Conservation (phyloP, 2,888 invertebrate genomes). For the Hemaris fuciformis region DNA sequence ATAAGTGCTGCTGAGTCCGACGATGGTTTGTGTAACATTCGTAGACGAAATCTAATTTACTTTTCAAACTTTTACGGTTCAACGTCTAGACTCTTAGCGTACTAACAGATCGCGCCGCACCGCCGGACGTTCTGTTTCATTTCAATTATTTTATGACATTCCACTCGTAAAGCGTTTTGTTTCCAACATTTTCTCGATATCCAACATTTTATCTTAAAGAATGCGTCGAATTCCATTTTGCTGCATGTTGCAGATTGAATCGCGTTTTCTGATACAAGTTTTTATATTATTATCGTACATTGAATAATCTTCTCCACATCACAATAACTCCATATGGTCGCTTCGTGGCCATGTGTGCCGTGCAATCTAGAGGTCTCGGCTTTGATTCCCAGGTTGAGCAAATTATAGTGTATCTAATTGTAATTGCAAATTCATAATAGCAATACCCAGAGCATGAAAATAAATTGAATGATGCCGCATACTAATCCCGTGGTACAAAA, state of each 20-base stretch:
- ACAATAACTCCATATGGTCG: too few relatives aligned
- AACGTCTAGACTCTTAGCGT: conserved; percentile 51
- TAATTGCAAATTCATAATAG: too few relatives aligned
- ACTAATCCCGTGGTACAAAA: too few relatives aligned
- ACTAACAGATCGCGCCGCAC: conserved; percentile 22
- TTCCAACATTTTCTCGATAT: conserved; percentile 22
- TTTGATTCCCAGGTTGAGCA: too few relatives aligned
- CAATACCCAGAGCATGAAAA: too few relatives aligned
- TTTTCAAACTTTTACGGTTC: conserved; percentile 60
- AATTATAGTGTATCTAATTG: too few relatives aligned
- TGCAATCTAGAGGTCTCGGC: too few relatives aligned
- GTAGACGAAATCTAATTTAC: conserved; percentile 71
- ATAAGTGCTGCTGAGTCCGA: conserved; percentile 63
- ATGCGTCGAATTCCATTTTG: neutral
- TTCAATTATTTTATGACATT: conserved; percentile 35
- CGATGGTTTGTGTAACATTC: conserved; percentile 66
- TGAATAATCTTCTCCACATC: too few relatives aligned
- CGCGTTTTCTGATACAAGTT: too few relatives aligned
- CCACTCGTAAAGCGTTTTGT: conserved; percentile 24
- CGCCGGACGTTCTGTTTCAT: conserved; percentile 36
- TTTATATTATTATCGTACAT: too few relatives aligned
- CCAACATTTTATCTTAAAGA: neutral
- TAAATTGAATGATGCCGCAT: too few relatives aligned
- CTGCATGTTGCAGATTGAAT: neutral
- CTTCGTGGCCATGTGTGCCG: too few relatives aligned